Evolutionary conservation across 2,797 vertebrate species (phyloP).

Genomic region (Calcarius lapponicus): DNA sequence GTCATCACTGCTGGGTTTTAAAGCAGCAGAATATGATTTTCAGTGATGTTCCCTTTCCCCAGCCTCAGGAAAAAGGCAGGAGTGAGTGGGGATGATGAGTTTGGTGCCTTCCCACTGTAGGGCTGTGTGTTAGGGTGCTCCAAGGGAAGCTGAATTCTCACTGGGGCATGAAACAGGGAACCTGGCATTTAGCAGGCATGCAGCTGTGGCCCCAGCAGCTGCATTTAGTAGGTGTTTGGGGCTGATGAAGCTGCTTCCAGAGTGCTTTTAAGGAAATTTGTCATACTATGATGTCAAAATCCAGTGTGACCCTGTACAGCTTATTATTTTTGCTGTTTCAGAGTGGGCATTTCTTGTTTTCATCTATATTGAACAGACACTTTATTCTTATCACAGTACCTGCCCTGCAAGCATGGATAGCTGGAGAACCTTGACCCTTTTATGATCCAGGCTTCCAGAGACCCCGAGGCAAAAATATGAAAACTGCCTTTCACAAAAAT

Average conservation of each 20-base stretch:
- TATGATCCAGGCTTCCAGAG: not conserved
- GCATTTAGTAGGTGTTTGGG: not conserved
- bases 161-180: not conserved
- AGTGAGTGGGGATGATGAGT: accelerated
- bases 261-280: not conserved
- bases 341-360: not conserved
- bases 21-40: not conserved
- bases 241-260: not conserved
- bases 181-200: not conserved
- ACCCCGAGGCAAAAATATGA: not conserved
- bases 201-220: not conserved
- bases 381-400: not conserved
- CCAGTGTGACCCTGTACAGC: not conserved
- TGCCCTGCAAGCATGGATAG: not conserved
- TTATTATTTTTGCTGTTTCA: not conserved
- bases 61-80: not conserved
- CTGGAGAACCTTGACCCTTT: not conserved
- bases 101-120: not conserved
- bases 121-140: accelerated
- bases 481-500: not conserved
- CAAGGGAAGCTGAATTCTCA: not conserved
- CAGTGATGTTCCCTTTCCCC: not conserved
- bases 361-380: not conserved
- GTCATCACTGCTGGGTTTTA: conserved; percentile 7
- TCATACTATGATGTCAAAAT: not conserved